Evolutionary conservation across 2,888 invertebrate genomes (phyloP), one percentile per base, ranked within the genome.

Genomic region (Agapostemon virescens): DNA sequence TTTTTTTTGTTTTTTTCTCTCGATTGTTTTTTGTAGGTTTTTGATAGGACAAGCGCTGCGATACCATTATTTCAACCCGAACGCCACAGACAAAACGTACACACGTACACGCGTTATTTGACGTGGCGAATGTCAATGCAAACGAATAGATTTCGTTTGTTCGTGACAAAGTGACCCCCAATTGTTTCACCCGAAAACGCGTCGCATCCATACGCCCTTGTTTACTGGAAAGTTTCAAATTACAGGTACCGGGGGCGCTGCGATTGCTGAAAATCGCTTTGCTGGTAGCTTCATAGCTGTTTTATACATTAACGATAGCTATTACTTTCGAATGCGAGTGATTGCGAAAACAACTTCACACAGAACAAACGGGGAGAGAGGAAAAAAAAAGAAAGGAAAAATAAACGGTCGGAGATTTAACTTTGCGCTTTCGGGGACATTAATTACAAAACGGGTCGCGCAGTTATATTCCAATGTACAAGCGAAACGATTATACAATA

Each of bases 131-230:
- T 77, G 69, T 87, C 84, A 77, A 79, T 79, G 86, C 82, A 73
- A 87, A 82, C 84, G 82, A 84, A 76, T 80, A 78, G 79, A 75
- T 84, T 84, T 81, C 81, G 86, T 84, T 78, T 70, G 74, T 73
- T 75, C 80, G 76, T 79, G 84, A 74, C 79, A 78, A 87, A 86
- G 82, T 87, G 78, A 84, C 75, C 78, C 68, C 70, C 72, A 69
- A 82, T 84, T 77, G 84, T 87, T 82, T 75, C 77, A 58, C 33
- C 63, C 30, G 81, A 72, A 82, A 74, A 58, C 76, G 70, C 67
- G 45, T 33, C 79, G 73, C 61, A 81, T 83, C 83, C 66, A 49
- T 74, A 45, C 75, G 42, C 67, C 73, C 66, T 77, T 84, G 81
- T 85, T 82, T 84, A 75, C 69, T n/a, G 75, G 77, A 78, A 80